phyloP scores from a whole-genome alignment of 2,113 vertebrate genomes.

The Collichthys lucidus region DNA sequence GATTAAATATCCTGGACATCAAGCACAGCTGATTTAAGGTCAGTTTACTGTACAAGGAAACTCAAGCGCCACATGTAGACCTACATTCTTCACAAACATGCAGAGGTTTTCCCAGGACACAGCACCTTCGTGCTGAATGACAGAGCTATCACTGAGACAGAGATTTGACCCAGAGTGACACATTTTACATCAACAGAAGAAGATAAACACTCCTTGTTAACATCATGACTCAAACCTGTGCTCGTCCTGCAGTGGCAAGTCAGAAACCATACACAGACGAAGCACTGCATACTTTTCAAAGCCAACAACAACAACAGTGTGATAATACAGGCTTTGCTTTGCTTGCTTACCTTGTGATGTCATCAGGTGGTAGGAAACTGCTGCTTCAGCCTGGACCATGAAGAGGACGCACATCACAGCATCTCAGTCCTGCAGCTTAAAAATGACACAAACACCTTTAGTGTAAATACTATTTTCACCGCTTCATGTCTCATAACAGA shows the following conservation, averaged over 20 bases:
- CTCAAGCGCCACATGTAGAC: not conserved
- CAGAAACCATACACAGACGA: not conserved
- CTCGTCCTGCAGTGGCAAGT: not conserved
- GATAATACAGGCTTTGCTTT: too few relatives aligned
- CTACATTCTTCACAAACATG: not conserved
- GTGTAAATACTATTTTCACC: not conserved
- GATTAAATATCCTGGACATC: too few relatives aligned
- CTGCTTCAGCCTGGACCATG: not conserved
- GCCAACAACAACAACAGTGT: too few relatives aligned
- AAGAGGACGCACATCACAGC: not conserved
- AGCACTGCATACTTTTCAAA: not conserved
- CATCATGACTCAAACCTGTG: not conserved
- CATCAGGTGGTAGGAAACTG: not conserved
- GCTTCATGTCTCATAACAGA: too few relatives aligned
- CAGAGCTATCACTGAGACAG: not conserved
- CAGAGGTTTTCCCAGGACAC: not conserved
- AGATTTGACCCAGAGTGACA: not conserved
- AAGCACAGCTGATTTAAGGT: too few relatives aligned
- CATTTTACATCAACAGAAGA: not conserved
- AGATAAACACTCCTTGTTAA: not conserved
- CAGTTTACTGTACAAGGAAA: too few relatives aligned
- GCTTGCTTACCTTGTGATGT: conserved; percentile 13
- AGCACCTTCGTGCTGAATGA: not conserved
- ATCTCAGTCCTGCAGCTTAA: not conserved
- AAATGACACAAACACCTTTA: not conserved